phyloP scores from a whole-genome alignment of 2,113 vertebrate genomes.

The Brienomyrus longianalis region DNA sequence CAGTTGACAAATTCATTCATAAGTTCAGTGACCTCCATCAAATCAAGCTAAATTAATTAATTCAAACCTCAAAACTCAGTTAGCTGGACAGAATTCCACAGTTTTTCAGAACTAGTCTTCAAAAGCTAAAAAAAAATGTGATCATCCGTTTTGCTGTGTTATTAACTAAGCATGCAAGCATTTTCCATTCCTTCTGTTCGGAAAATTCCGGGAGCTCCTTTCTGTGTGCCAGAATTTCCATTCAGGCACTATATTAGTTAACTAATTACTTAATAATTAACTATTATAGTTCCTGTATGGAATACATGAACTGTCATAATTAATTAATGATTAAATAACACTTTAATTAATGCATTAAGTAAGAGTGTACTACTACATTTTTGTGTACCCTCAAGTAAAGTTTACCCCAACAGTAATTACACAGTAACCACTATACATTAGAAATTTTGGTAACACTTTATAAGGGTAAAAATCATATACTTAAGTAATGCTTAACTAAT shows the following conservation, averaged over 20 bases:
- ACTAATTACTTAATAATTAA: too few relatives aligned
- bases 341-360: too few relatives aligned
- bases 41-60: neutral
- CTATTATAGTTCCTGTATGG: too few relatives aligned
- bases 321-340: too few relatives aligned
- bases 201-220: neutral
- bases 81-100: neutral
- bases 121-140: neutral
- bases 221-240: neutral
- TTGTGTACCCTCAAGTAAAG: too few relatives aligned
- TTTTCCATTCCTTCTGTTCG: neutral
- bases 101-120: neutral
- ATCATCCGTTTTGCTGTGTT: neutral
- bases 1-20: neutral
- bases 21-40: neutral
- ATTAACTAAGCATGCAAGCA: neutral
- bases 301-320: too few relatives aligned
- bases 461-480: too few relatives aligned
- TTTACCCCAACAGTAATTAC: neutral
- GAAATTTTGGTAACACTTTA: neutral
- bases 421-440: neutral
- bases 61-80: neutral
- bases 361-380: neutral
- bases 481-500: too few relatives aligned
- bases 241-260: too few relatives aligned